phyloP scores from a whole-genome alignment of 2,113 vertebrate species.

The Acanthochromis polyacanthus region DNA sequence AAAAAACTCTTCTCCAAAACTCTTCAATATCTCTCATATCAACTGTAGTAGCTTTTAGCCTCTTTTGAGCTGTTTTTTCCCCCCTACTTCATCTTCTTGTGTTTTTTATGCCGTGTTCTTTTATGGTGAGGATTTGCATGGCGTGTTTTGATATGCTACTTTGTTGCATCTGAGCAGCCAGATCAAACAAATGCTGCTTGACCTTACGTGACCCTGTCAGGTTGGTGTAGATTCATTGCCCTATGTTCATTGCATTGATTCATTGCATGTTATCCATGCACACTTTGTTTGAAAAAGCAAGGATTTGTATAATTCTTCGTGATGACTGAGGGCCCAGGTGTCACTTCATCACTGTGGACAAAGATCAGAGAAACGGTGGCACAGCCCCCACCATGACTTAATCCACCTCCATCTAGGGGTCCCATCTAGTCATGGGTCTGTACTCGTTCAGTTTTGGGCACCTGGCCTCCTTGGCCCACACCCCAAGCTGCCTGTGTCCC shows the following conservation, averaged over 20 bases:
- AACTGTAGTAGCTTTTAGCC: too few species aligned
- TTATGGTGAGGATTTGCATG: too few species aligned
- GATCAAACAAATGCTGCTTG: slow-evolving; percentile 4
- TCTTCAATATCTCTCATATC: too few species aligned
- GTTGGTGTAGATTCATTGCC: background rate
- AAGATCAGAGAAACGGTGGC: slow-evolving; percentile 59
- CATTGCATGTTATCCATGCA: background rate
- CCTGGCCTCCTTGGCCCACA: slow-evolving; percentile 44
- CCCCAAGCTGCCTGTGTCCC: slow-evolving; percentile 59
- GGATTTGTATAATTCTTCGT: slow-evolving; percentile 23
- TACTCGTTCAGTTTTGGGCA: slow-evolving; percentile 19
- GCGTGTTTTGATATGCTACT: background rate
- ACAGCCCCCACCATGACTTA: slow-evolving; percentile 21
- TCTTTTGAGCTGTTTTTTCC: too few species aligned
- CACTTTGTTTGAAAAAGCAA: background rate
- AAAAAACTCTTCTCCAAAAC: too few species aligned
- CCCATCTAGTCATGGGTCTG: slow-evolving; percentile 2
- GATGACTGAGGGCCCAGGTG: slow-evolving; percentile 43
- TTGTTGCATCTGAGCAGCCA: background rate
- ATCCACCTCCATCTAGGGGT: slow-evolving; percentile 39
- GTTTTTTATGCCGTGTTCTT: too few species aligned
- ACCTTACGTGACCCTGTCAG: background rate
- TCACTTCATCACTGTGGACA: slow-evolving; percentile 60
- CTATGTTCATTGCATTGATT: too few species aligned
- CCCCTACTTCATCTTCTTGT: too few species aligned